Conservation (phyloP, 2,888 invertebrate species). For the Buathra laborator region DNA sequence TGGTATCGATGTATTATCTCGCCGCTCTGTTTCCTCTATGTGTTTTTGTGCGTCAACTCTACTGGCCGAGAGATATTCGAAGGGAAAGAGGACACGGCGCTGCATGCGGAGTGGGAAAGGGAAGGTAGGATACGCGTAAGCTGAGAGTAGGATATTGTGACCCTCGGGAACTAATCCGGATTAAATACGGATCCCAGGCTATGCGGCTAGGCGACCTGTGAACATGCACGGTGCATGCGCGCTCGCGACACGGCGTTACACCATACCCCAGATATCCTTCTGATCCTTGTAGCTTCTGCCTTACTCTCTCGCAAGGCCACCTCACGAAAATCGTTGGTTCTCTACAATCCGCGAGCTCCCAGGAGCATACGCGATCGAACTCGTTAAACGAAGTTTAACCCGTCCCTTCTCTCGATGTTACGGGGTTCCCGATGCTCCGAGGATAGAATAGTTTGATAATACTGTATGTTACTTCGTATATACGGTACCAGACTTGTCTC, state of each 20-base stretch:
- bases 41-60: conserved; percentile 65
- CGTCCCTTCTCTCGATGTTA: conserved; percentile 44
- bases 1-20: neutral
- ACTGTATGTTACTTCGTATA: conserved; percentile 15
- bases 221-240: conserved; percentile 72
- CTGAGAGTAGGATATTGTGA: conserved; percentile 83
- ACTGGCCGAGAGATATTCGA: conserved; percentile 47
- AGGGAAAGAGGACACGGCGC: conserved; percentile 54
- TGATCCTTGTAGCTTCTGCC: conserved; percentile 35
- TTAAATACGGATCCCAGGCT: conserved; percentile 83
- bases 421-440: neutral
- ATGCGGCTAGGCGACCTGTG: conserved; percentile 82
- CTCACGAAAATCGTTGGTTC: conserved; percentile 35
- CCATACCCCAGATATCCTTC: conserved; percentile 49
- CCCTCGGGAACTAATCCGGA: conserved; percentile 85
- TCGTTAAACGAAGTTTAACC: conserved; percentile 77
- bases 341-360: conserved; percentile 69
- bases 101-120: conserved; percentile 55
- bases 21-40: neutral
- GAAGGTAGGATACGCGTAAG: conserved; percentile 73
- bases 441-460: conserved; percentile 46
- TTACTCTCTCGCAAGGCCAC: conserved; percentile 19
- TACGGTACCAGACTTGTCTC: conserved; percentile 26
- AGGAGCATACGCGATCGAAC: conserved; percentile 75
- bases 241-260: conserved; percentile 13